Base-by-base conservation (phyloP, 2,888 invertebrate species). In the Melipona bicolor region DNA sequence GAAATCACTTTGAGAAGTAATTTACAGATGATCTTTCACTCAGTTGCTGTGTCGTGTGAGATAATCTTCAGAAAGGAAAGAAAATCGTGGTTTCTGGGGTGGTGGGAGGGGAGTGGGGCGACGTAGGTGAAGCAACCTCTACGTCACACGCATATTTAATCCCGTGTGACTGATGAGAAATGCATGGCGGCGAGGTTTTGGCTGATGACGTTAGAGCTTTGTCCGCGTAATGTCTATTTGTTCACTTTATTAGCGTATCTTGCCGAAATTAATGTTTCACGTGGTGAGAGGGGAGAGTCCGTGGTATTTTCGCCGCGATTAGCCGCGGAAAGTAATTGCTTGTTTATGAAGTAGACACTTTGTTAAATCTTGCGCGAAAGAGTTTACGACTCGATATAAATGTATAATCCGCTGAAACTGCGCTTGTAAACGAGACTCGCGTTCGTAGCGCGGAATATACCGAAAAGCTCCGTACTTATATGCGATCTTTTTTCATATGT, bases 91-190 rank as follows among this genome's bases (percentile, higher is more conserved):
- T 54, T 75, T 56, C 74, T 50, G 5, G 9, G 5, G 0, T 36
- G 36, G 36, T 0, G 36, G 36, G 6, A 9, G 36, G 9, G 9
- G 36, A 9, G 6, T 1, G 36, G 65, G 21, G 15, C 74, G 9
- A 56, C 74, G 74, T 75, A 75, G 74, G 74, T 54, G 74, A 65
- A 67, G 43, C 65, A 27, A 56, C 54, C 43, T 54, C 65, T 27
- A 19, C 52, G 64, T 19, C 50, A 64, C 54, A 65, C 65, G 74
- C 74, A 27, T 67, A 75, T 65, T 75, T 75, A 75, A 75, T 75
- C 74, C 56, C 24, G 65, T 21, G 65, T 67, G 65, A 75, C 74
- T 24, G 74, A 75, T 67, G 74, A 75, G 74, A 75, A 65, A 75
- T 56, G 65, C 67, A 27, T 24, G n/a, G 64, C 65, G 43, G 65